Evolutionary conservation across 2,888 invertebrate species (phyloP), one percentile per base, ranked within the genome.

Genomic region (Philhelius pedissequus): DNA sequence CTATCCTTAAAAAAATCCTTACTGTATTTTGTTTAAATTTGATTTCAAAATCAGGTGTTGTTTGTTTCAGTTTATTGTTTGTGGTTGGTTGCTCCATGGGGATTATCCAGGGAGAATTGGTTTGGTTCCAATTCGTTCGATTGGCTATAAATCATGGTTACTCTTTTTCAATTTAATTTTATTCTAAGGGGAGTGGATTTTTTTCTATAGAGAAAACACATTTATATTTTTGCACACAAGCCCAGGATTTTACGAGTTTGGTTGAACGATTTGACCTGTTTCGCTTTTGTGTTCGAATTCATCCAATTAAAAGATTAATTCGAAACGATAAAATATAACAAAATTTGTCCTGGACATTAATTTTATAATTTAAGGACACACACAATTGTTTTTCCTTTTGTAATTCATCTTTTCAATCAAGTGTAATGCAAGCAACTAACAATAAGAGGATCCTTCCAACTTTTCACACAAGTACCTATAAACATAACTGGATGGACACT

Each of bases 151-250:
- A 60, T 60, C 60, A 60, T 60, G 40, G 60, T 27, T 27, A 11
- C 40, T 60, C 15, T 60, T 60, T 60, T 60, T 60, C 60, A 60
- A 60, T 60, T 60, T 60, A 60, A 43, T 27, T 43, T 60, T 60
- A 43, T 60, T 25, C 27, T 40, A 22, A 60, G 9, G 40, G 43
- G 40, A 40, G 25, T 25, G 4, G 18, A 32, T 13, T 43, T 40
- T 60, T 60, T 15, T 27, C n/a, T 11, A 2, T 43, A 13, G 0
- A 27, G n/a, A 13, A 20, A 3, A 18, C 3, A 13, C 3, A 20
- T 11, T 3, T 58, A 27, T 18, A 56, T 18, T 15, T 15, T 18
- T 43, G 18, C 43, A n/a, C 25, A 38, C 56, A 56, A 20, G 35
- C 20, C n/a, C n/a, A 40, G 15, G 1, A n/a, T 60, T 40, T 60